These are phyloP conservation scores for Aramus guarauna DNA, from an alignment of 2,113 vertebrate genomes.

Conservation along the genomic window DNA sequence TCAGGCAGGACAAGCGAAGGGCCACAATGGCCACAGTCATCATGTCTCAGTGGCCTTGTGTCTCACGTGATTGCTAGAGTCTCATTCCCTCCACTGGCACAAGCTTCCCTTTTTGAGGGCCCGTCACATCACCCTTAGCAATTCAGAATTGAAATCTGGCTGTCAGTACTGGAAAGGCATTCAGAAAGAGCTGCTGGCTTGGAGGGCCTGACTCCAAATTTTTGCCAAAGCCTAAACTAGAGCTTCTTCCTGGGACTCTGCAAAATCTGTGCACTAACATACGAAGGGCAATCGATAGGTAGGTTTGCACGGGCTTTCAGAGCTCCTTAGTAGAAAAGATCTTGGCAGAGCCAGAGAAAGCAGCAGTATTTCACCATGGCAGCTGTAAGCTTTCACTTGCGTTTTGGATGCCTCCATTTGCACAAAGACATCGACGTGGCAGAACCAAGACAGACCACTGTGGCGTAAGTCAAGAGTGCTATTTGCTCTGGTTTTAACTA, in stretches of 20 bases:
- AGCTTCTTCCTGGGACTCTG: not conserved
- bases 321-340: not conserved
- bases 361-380: not conserved
- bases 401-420: not conserved
- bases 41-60: not conserved
- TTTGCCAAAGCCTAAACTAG: not conserved
- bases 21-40: not conserved
- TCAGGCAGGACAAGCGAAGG: not conserved
- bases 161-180: not conserved
- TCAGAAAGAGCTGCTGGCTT: not conserved
- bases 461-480: not conserved
- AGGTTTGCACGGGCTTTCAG: not conserved
- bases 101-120: not conserved
- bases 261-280: not conserved
- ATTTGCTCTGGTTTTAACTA: not conserved
- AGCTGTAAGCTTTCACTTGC: not conserved
- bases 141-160: not conserved
- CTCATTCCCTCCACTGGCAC: not conserved
- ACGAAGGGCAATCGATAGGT: not conserved
- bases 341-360: not conserved
- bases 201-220: not conserved
- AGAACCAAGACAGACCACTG: not conserved
- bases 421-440: fast-evolving
- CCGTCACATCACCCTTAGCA: not conserved
- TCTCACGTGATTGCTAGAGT: not conserved